Base-by-base conservation (phyloP, 2,797 vertebrate species). In the Lagodon rhomboides region DNA sequence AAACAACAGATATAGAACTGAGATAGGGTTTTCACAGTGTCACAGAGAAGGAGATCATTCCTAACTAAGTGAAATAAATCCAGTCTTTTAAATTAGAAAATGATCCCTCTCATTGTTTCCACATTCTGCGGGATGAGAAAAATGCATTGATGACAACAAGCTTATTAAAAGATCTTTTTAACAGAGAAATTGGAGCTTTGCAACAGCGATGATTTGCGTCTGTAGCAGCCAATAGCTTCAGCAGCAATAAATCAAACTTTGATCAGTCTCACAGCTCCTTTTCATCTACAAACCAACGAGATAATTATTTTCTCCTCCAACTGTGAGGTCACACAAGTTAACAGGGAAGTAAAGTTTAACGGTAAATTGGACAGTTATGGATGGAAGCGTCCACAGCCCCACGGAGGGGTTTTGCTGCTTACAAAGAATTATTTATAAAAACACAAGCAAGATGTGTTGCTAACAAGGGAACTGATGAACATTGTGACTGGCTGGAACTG, bases 281-380 rank as follows among this genome's bases (percentile, higher is more conserved):
- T 64, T 74, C 38, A 75, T 67, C 38, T n/a, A 17, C 44, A 69
- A 15, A 62, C n/a, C 12, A 59, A n/a, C 53, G 0, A 49, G 53
- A 46, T 34, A 38, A 68, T 50, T 50, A 20, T 50, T 61, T 58
- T 22, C 41, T 44, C 12, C 30, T 10, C n/a, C 6, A 67, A 13
- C 38, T 44, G 13, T 61, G 63, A 49, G 67, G 30, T 7, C 59
- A 41, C 43, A 15, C 11, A 15, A 16, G 47, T n/a, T 15, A 43
- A 38, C 46, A 63, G 46, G 34, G 13, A 59, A 58, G 20, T 50
- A 30, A 15, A 49, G 30, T 58, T 58, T 5, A 49, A 27, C 12
- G 8, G 58, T 10, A 17, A 51, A 68, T 22, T 53, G 3, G 20
- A 63, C 23, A 5, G 9, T 41, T 58, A 64, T 22, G 3, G 27